Conservation (phyloP, 2,888 invertebrate genomes). For the Drosophila eohydei region DNA sequence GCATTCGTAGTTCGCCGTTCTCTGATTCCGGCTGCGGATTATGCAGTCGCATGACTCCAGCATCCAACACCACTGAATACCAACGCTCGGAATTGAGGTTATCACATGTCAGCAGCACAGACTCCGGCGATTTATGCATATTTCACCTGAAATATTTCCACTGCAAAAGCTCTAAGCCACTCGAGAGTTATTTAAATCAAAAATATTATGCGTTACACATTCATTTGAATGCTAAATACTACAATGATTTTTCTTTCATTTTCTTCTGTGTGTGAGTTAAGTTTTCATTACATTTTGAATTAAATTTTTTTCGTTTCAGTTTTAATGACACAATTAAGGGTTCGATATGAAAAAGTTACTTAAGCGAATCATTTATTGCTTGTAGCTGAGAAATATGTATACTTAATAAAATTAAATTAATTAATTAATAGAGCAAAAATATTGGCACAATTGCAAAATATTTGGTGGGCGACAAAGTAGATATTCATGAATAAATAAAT, state of each 20-base stretch:
- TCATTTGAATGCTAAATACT: slow-evolving; percentile 3
- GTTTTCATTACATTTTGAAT: neutral
- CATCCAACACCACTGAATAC: neutral
- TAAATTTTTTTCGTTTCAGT: no score
- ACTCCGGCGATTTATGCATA: slow-evolving; percentile 52
- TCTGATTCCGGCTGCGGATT: slow-evolving; percentile 50
- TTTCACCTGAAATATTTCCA: slow-evolving; percentile 35
- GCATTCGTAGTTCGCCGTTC: slow-evolving; percentile 42
- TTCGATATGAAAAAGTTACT: no score
- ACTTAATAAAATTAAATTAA: no score
- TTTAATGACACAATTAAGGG: no score
- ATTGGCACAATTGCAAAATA: no score
- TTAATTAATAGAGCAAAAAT: no score
- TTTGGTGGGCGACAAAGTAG: no score
- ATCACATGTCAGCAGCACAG: slow-evolving; percentile 64
- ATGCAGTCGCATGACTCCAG: slow-evolving; percentile 47
- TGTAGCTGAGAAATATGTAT: no score
- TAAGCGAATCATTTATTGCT: no score
- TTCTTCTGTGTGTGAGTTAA: neutral
- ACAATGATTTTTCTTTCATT: neutral
- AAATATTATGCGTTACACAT: slow-evolving; percentile 12
- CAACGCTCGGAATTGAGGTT: slow-evolving; percentile 61
- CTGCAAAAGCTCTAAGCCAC: slow-evolving; percentile 18
- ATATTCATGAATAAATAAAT: no score
- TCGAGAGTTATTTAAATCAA: slow-evolving; percentile 19